These are phyloP conservation scores for Drosophila algonquin DNA, from an alignment of 2,888 invertebrate genomes.

Conservation along the genomic window DNA sequence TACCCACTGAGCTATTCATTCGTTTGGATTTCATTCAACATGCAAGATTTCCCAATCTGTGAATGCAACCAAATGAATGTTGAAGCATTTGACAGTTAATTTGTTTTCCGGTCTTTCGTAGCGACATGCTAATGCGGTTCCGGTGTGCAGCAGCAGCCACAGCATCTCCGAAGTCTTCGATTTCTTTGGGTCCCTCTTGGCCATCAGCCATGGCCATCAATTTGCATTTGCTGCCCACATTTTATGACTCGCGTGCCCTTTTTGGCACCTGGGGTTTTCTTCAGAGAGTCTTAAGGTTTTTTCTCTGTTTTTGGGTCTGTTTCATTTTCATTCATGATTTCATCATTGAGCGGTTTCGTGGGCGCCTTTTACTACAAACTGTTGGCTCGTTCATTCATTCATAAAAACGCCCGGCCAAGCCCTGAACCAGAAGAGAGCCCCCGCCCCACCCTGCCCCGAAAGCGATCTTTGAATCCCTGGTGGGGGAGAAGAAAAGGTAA, in stretches of 20 bases:
- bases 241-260: constrained; percentile 64
- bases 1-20: constrained; percentile 43
- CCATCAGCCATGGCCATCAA: constrained; percentile 62
- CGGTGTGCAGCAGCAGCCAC: constrained; percentile 60
- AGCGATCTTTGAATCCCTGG: constrained; percentile 39
- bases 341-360: constrained; percentile 62
- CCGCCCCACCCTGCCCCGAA: neutral
- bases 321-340: constrained; percentile 73
- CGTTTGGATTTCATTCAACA: constrained; percentile 48
- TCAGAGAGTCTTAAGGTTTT: neutral
- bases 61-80: constrained; percentile 64
- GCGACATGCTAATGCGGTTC: constrained; percentile 77
- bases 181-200: constrained; percentile 45
- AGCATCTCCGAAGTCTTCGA: constrained; percentile 28
- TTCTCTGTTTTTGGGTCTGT: constrained; percentile 1
- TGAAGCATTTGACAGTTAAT: constrained; percentile 75
- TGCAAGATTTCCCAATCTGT: constrained; percentile 57
- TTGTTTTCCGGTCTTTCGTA: constrained; percentile 68
- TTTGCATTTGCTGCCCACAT: constrained; percentile 78
- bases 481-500: constrained; percentile 38
- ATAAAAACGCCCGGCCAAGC: constrained; percentile 61
- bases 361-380: constrained; percentile 59
- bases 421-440: constrained; percentile 22
- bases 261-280: constrained; percentile 71
- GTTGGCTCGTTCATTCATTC: constrained; percentile 59